Evolutionary conservation across 2,888 invertebrate genomes (phyloP), one percentile per base, ranked within the genome.

Genomic region (Mesorhabditis spiculigera): DNA sequence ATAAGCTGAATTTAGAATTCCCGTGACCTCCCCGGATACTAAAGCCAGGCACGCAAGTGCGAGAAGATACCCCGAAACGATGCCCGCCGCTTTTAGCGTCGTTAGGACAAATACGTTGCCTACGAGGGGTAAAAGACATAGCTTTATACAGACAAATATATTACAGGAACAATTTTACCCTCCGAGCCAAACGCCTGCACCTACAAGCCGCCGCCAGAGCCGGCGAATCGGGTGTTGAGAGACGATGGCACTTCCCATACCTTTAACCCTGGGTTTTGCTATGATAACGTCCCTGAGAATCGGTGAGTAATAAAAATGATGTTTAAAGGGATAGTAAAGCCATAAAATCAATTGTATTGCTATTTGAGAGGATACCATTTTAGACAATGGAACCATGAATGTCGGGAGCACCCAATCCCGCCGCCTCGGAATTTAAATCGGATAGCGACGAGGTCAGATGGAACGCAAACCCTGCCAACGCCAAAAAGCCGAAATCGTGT

Each of bases 11-110:
- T n/a, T 42, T 13, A 43, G 42, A 58, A 79, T 80, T 66, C 80
- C 80, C 8, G 62, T 77, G 50, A 80, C 80, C n/a, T 77, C 77
- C 4, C 80, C 80, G 13, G 72, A 75, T 67, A 75, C 76, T 61
- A 73, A 77, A 42, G 65, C 66, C 0, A 73, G 75, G 41, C 79
- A 79, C 64, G 66, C 74, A 13, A 71, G 69, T 2, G 75, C 71
- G 41, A 62, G 71, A n/a, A 13, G 79, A 64, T 67, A 73, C 62
- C 73, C 76, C 16, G 77, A 77, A 66, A 75, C 77, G 4, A 68
- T 76, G 43, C 76, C 77, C 4, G 68, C 68, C 4, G 73, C 66
- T 13, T 63, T 76, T 41, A 73, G 72, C 28, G 69, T 69, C 61
- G 63, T 68, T 8, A 62, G 75, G 58, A 73, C 75, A 4, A 65